Evolutionary conservation across 2,888 invertebrate species (phyloP), one percentile per base, ranked within the genome.

Genomic region (Drosophila anomelani): DNA sequence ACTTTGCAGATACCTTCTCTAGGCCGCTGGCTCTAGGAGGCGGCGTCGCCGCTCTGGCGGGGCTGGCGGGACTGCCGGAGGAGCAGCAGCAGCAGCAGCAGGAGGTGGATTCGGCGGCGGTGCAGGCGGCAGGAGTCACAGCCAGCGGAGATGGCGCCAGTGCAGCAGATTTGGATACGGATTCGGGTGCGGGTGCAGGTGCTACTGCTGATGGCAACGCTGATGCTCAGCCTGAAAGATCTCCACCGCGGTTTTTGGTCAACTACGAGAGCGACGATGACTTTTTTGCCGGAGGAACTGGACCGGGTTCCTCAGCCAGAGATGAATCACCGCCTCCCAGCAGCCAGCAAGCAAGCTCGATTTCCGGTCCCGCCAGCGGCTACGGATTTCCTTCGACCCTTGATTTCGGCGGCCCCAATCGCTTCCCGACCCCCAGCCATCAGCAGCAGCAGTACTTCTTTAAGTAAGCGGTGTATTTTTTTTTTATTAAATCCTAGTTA

Each of bases 1-100:
- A 86, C 90, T 91, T 91, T 91, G 91, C 89, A 91, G 91, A 89
- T 91, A 89, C 72, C 81, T 91, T 74, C 83, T 90, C 79, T 89
- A 84, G 72, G 67, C 67, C 72, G 23, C 39, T 43, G 58, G 79
- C 44, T 44, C 29, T 53, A 10, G 71, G 41, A 15, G 64, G 54
- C 41, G 77, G 70, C 32, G 79, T 44, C 17, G 76, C 63, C 26
- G 71, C 61, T 10, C 34, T 53, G 36, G 23, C 44, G 13, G 44
- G 44, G 23, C 43, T 43, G 20, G 20, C 32, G 32, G 49, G 12
- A 13, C 51, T 51, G 9, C 51, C 51, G 32, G 34, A 51, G 51
- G 34, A 51, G 15, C 15, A 49, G 49, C 49, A 34, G 47, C 41
- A 10, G 17, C 47, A 29, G 34, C 51, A 51, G 34, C 20, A 23